phyloP scores from a whole-genome alignment of 2,888 invertebrate species.

The Drosophila helvetica region DNA sequence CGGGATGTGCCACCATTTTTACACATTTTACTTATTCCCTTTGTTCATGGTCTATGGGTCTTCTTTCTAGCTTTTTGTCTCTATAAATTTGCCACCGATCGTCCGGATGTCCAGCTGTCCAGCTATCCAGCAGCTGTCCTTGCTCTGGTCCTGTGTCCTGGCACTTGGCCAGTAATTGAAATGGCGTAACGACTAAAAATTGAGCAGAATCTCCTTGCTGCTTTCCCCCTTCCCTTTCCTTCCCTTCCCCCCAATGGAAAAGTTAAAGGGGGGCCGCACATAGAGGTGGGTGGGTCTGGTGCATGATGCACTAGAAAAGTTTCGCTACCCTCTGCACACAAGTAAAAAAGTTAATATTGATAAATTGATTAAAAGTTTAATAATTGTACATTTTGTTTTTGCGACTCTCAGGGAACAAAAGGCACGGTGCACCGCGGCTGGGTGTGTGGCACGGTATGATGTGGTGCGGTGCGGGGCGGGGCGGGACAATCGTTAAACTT shows the following conservation, averaged over 20 bases:
- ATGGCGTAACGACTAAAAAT: conserved; percentile 79
- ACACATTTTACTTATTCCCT: conserved; percentile 70
- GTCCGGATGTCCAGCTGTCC: conserved; percentile 46
- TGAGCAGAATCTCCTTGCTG: conserved; percentile 54
- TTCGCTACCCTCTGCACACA: conserved; percentile 40
- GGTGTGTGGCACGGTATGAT: neutral
- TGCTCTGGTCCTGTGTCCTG: conserved; percentile 41
- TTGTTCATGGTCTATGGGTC: conserved; percentile 53
- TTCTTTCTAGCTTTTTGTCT: conserved; percentile 59
- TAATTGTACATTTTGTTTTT: conserved; percentile 65
- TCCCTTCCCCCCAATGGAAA: conserved; percentile 58
- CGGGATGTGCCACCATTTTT: conserved; percentile 59
- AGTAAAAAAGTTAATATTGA: conserved; percentile 79
- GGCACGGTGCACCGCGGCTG: too few relatives aligned
- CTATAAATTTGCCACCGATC: conserved; percentile 75
- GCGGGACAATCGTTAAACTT: conserved; percentile 31
- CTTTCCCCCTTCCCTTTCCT: conserved; percentile 7
- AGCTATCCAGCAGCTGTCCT: neutral
- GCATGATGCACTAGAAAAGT: conserved; percentile 48
- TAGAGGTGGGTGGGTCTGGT: conserved; percentile 12
- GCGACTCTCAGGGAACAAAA: neutral
- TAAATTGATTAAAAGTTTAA: conserved; percentile 80
- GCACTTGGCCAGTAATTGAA: conserved; percentile 78
- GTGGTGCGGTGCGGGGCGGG: neutral
- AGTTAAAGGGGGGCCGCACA: conserved; percentile 61